Conservation (phyloP, 2,113 vertebrate genomes). For the Polypterus bichir region DNA sequence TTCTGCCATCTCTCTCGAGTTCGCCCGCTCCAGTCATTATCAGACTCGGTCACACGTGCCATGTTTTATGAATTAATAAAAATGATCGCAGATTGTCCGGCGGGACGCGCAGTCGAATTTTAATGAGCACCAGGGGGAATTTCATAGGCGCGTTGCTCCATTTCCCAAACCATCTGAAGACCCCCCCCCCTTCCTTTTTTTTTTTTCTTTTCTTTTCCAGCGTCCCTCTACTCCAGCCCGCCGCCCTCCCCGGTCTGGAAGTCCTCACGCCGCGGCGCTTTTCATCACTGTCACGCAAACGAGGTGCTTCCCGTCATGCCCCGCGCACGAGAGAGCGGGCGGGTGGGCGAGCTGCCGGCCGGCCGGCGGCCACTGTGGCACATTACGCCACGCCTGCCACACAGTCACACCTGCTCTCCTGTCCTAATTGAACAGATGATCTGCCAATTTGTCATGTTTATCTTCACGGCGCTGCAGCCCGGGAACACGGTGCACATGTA, state of each 20-base stretch:
- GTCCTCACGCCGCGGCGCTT: conserved; percentile 45
- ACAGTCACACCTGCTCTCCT: conserved; percentile 47
- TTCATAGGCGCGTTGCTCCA: conserved; percentile 26
- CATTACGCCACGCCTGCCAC: conserved; percentile 28
- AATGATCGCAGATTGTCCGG: conserved; percentile 45
- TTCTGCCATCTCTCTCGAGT: conserved; percentile 52
- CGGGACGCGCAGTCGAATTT: conserved; percentile 43
- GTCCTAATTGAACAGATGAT: conserved; percentile 55
- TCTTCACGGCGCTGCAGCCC: conserved; percentile 39
- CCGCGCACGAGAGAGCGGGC: conserved; percentile 7
- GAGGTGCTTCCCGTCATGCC: conserved; percentile 52
- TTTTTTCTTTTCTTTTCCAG: conserved; percentile 12
- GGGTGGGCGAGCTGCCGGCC: too few relatives aligned
- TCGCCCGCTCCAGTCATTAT: conserved; percentile 50
- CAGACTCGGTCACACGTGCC: conserved; percentile 44
- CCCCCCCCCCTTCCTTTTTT: conserved; percentile 17
- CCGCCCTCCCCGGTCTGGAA: conserved; percentile 12
- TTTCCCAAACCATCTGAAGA: not conserved
- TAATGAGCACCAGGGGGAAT: conserved; percentile 64
- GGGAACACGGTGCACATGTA: conserved; percentile 48
- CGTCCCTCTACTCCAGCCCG: too few relatives aligned
- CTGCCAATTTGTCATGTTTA: conserved; percentile 64
- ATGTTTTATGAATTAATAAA: conserved; percentile 70
- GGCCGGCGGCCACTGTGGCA: conserved; percentile 22
- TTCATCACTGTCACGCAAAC: conserved; percentile 55